Base-by-base conservation (phyloP, 1,140 invertebrate species). In the Panagrolaimus sp. region DNA sequence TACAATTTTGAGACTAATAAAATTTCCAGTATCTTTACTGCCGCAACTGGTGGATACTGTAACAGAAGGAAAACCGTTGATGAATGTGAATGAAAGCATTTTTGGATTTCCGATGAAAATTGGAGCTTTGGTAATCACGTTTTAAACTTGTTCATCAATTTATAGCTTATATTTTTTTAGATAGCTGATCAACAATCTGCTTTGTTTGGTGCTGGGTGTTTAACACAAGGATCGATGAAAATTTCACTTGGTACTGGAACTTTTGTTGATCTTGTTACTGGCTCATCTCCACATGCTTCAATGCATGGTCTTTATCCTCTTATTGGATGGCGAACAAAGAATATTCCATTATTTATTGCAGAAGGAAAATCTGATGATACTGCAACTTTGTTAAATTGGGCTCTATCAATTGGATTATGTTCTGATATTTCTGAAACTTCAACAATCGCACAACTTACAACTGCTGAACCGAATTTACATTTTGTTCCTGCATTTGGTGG, bases 241-340 rank as follows among this genome's bases (percentile, higher is more conserved):
- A 84, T 94, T 16, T 96, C 94, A 0, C 87, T 98, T 85, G 95
- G 95, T 0, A 97, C 93, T 0, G 93, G 95, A 0, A 91, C 90
- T 0, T 97, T 98, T 83, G 83, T 97, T 0, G 89, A 96, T 81
- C 86, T 95, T 9, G 92, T 95, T 78, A 94, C 92, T 1, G 74
- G 71, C 2, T 13, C 38, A 7, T 23, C 44, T 14, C 43, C 67
- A 5, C 89, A 92, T 82, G 89, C 90, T 0, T 91, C 91, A 25
- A 83, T 91, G 5, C 81, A 83, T 71, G 89, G 89, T 0, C 85
- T 96, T 16, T 97, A 96, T 86, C 93, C 93, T 0, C 81, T 95
- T 9, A 89, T 96, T 44, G 92, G 89, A 0, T 92, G 79, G 89
- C 88, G 89, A 79, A 86, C 86, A 65, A 77, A 82, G 13, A 74